phyloP scores from a whole-genome alignment of 2,797 vertebrate species.

The Furcifer pardalis region DNA sequence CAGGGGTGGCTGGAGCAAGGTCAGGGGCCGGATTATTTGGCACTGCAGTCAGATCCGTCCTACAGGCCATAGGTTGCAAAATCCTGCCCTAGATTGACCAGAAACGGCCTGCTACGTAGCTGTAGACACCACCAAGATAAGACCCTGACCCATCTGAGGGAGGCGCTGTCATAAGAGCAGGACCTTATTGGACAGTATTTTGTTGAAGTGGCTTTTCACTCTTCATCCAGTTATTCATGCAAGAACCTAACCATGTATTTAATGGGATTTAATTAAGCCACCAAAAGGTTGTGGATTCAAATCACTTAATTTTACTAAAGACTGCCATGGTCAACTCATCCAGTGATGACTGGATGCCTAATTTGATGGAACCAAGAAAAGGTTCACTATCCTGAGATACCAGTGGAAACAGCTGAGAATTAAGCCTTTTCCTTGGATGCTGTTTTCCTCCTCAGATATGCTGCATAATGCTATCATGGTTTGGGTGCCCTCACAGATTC shows the following conservation, averaged over 20 bases:
- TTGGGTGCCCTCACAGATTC: not conserved
- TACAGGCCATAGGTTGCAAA: too few species aligned
- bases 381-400: too few species aligned
- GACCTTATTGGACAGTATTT: too few species aligned
- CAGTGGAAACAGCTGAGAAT: not conserved
- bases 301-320: not conserved
- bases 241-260: too few species aligned
- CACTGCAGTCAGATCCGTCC: too few species aligned
- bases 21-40: too few species aligned
- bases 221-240: too few species aligned
- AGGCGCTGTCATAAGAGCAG: too few species aligned
- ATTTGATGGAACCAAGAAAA: not conserved
- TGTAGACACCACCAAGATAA: not conserved
- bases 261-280: not conserved
- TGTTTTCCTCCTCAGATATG: not conserved
- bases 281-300: not conserved
- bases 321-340: not conserved
- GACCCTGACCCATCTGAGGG: too few species aligned
- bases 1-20: too few species aligned
- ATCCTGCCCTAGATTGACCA: too few species aligned
- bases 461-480: not conserved
- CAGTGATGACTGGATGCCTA: not conserved
- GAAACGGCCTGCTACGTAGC: not conserved
- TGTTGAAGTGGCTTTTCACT: too few species aligned
- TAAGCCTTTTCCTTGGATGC: not conserved